A percentile compares a stretch with the other conserved stretches of the same genome.
phyloP scores from a whole-genome alignment of 2,113 vertebrate species.

The Chelonoidis abingdonii region DNA sequence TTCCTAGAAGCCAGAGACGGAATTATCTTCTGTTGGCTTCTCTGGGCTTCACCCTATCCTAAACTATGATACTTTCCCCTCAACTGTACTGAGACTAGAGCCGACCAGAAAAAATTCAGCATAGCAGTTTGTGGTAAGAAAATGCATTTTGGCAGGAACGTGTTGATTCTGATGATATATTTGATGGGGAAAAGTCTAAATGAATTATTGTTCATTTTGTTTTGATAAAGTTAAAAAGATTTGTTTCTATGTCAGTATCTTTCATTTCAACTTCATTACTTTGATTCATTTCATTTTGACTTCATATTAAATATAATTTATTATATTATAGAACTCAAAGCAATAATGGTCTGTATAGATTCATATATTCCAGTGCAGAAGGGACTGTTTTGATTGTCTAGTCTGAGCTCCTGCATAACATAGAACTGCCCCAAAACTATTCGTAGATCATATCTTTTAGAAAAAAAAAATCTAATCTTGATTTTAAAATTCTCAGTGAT shows the following conservation, averaged over 20 bases:
- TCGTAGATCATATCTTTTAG: no score
- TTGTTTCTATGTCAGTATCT: not conserved
- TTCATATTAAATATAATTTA: not conserved
- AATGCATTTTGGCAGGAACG: not conserved
- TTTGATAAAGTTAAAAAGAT: no score
- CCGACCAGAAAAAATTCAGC: not conserved
- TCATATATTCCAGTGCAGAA: no score
- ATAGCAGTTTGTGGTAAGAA: constrained; percentile 4
- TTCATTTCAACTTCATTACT: not conserved
- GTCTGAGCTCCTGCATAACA: no score
- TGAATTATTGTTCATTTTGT: no score
- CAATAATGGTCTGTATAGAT: no score
- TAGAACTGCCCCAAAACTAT: no score
- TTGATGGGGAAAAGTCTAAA: not conserved
- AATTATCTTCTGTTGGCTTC: constrained; percentile 22
- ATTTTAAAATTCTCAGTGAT: no score
- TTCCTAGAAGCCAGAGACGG: constrained; percentile 31
- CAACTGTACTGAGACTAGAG: not conserved
- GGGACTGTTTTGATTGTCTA: no score
- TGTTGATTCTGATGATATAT: not conserved
- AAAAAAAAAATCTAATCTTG: no score
- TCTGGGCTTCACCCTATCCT: not conserved
- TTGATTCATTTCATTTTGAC: not conserved
- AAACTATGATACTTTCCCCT: not conserved
- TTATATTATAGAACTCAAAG: no score